Conservation (phyloP, 2,888 invertebrate species). For the Lasioglossum vierecki region DNA sequence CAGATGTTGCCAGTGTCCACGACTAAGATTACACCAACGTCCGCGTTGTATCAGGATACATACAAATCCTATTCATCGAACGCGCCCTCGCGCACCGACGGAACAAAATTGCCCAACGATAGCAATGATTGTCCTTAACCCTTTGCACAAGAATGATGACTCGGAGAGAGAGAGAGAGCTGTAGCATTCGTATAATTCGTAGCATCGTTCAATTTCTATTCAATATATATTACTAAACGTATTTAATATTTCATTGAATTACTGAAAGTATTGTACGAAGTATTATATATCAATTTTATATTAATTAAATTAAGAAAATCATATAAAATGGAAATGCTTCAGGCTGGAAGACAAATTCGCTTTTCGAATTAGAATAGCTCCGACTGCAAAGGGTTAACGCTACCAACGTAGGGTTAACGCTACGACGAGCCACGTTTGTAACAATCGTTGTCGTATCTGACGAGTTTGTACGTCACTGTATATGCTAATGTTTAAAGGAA, state of each 20-base stretch:
- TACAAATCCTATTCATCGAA: not conserved
- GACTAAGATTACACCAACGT: not conserved
- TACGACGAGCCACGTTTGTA: not conserved
- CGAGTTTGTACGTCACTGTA: not conserved
- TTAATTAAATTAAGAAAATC: too few relatives aligned
- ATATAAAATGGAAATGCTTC: too few relatives aligned
- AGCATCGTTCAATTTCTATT: too few relatives aligned
- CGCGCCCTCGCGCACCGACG: constrained; percentile 37
- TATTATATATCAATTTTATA: too few relatives aligned
- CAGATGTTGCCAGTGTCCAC: constrained; percentile 63
- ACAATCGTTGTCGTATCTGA: not conserved
- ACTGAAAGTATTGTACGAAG: too few relatives aligned
- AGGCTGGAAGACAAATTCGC: too few relatives aligned
- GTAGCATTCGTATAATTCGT: too few relatives aligned
- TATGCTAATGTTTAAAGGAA: constrained; percentile 6
- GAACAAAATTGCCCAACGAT: constrained; percentile 37
- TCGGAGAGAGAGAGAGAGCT: too few relatives aligned
- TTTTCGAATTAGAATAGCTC: too few relatives aligned
- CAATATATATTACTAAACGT: too few relatives aligned
- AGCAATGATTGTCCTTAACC: constrained; percentile 8
- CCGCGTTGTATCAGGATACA: not conserved
- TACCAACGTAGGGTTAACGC: not conserved
- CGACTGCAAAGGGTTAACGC: not conserved
- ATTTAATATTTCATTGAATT: too few relatives aligned
- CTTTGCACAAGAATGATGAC: too few relatives aligned